These are phyloP conservation scores for Rhyacophila evoluta DNA, from an alignment of 2,888 invertebrate genomes.

Conservation along the genomic window DNA sequence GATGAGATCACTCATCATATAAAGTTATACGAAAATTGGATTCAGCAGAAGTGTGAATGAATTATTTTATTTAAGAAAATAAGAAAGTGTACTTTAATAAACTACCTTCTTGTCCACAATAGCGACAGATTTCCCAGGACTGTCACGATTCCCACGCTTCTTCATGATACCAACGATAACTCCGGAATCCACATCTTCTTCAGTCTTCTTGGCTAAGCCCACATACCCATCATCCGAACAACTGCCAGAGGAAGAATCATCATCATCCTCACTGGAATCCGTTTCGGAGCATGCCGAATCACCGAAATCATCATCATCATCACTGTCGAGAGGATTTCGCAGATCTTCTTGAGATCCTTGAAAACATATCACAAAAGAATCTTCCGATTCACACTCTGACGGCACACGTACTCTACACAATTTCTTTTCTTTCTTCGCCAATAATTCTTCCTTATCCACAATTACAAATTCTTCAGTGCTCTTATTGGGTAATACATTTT, in stretches of 20 bases:
- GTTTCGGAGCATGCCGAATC: conserved; percentile 55
- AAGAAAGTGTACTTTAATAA: too few relatives aligned
- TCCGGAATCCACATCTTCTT: neutral
- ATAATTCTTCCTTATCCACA: conserved; percentile 23
- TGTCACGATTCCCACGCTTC: neutral
- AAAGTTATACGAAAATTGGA: too few relatives aligned
- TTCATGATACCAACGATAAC: neutral
- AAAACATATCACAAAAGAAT: conserved; percentile 70
- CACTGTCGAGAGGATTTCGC: conserved; percentile 61
- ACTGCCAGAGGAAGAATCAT: conserved; percentile 35
- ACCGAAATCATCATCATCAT: conserved; percentile 56
- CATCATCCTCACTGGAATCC: conserved; percentile 53
- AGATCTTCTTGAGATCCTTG: conserved; percentile 55
- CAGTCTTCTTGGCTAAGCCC: neutral
- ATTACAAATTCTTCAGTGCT: neutral
- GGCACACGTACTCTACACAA: conserved; percentile 45
- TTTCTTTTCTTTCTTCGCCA: neutral
- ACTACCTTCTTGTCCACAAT: neutral
- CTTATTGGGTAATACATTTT: neutral
- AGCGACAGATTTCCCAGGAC: neutral
- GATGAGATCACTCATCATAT: too few relatives aligned
- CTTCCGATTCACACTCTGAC: conserved; percentile 72
- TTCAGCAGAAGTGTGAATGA: too few relatives aligned
- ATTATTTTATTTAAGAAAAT: too few relatives aligned
- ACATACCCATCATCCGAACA: neutral